These are phyloP conservation scores for Lycaon pictus DNA, from an alignment of 2,113 vertebrate genomes.

Conservation along the genomic window DNA sequence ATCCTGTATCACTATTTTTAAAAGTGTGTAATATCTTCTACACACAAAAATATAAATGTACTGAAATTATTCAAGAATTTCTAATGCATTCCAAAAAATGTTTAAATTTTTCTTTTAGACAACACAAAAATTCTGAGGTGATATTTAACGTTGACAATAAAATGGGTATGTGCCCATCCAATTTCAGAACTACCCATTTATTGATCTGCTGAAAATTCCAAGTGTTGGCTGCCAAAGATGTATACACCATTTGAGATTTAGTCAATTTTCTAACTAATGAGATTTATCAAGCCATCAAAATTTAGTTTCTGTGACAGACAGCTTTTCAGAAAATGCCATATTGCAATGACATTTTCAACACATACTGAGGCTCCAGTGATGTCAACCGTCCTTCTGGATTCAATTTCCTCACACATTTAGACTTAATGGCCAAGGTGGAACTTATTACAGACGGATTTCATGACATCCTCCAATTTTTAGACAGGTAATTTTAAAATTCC, in stretches of 20 bases:
- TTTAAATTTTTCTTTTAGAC: neutral
- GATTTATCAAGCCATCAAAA: constrained; percentile 51
- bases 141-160: neutral
- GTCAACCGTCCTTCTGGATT: neutral
- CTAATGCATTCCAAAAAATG: neutral
- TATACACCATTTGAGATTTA: neutral
- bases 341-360: neutral
- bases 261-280: neutral
- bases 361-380: neutral
- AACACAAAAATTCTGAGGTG: neutral
- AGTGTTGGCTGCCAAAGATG: neutral
- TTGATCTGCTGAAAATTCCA: neutral
- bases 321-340: constrained; percentile 5
- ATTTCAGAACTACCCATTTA: neutral
- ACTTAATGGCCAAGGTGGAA: neutral
- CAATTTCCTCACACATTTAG: neutral
- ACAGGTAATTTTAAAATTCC: constrained; percentile 29
- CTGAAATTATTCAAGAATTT: constrained; percentile 6
- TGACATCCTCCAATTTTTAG: neutral
- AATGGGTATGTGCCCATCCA: neutral
- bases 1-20: neutral
- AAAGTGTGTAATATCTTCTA: neutral
- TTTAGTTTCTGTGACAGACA: constrained; percentile 3
- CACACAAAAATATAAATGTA: neutral
- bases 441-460: neutral